These are phyloP conservation scores for Sus scrofa DNA, from an alignment of 2,113 vertebrate species.

Conservation along the genomic window T2T-Sscrofa CM000822.6:19620501-19621000, in stretches of 20 bases:
- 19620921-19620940: not conserved
- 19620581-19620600: conserved; percentile 31
- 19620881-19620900: not conserved
- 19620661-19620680: not conserved
- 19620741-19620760: not conserved
- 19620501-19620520: conserved; percentile 51
- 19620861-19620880: not conserved
- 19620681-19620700: conserved; percentile 19
- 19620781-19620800: not conserved
- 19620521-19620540: not conserved
- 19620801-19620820: not conserved
- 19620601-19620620: not conserved
- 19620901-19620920: not conserved
- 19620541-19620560: not conserved
- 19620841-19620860: not conserved
- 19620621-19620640: not conserved
- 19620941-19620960: conserved; percentile 29
- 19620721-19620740: not conserved
- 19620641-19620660: not conserved
- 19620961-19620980: not conserved
- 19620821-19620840: not conserved
- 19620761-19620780: not conserved
- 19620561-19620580: conserved; percentile 36
- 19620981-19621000: not conserved
- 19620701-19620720: not conserved